phyloP scores from a whole-genome alignment of 2,797 vertebrate species.

The Artibeus jamaicensis region DNA sequence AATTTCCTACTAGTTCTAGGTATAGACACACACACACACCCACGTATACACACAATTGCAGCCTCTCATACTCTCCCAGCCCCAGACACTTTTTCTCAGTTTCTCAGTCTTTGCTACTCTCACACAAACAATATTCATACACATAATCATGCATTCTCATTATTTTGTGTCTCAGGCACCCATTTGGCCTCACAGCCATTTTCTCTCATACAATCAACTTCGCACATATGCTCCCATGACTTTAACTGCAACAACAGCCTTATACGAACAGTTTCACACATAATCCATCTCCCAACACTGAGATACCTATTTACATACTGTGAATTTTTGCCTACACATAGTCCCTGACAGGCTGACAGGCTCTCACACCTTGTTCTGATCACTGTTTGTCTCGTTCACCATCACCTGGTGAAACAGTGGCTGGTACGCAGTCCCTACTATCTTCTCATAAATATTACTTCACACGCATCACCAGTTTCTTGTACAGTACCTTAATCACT shows the following conservation, averaged over 20 bases:
- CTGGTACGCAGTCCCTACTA: neutral
- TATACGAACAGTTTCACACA: neutral
- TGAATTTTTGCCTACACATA: neutral
- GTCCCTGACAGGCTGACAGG: neutral
- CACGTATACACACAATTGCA: neutral
- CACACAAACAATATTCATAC: neutral
- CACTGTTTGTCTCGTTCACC: neutral
- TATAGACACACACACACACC: neutral
- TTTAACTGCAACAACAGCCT: neutral
- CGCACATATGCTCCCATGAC: neutral
- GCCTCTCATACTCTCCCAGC: neutral
- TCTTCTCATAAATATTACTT: neutral
- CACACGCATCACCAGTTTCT: neutral
- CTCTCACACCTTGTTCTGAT: neutral
- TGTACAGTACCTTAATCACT: neutral
- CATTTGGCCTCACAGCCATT: neutral
- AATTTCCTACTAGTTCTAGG: neutral
- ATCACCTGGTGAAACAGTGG: neutral
- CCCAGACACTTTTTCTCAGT: neutral
- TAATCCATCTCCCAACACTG: neutral
- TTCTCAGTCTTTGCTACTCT: constrained; percentile 7
- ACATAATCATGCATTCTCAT: neutral
- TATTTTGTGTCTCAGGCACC: neutral
- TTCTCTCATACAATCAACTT: neutral
- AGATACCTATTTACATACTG: neutral